A percentile compares a stretch with the other conserved stretches of the same genome.
phyloP scores from a whole-genome alignment of 2,797 vertebrate genomes.

The Cryptoprocta ferox region DNA sequence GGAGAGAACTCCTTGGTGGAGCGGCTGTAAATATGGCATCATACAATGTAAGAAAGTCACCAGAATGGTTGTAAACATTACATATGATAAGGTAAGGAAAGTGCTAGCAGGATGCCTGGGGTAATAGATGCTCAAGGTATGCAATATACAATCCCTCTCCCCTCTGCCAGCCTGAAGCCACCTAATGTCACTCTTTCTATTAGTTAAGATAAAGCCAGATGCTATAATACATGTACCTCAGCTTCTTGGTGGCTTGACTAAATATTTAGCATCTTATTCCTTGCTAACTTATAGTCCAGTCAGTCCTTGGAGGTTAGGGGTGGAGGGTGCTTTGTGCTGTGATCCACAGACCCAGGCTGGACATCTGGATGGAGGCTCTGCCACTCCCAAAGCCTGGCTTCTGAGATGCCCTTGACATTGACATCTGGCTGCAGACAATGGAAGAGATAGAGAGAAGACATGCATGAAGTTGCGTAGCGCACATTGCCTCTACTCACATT shows the following conservation, averaged over 20 bases:
- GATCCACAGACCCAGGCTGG: neutral
- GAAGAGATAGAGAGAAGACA: neutral
- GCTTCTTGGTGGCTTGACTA: neutral
- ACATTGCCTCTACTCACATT: neutral
- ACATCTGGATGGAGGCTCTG: no score
- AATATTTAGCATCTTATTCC: neutral
- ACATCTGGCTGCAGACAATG: neutral
- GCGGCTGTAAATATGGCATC: neutral
- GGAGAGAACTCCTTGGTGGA: no score
- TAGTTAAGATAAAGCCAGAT: neutral
- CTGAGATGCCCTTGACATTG: neutral
- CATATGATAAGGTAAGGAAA: neutral
- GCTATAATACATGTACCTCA: neutral
- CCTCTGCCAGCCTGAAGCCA: no score
- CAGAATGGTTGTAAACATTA: neutral
- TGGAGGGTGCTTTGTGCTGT: neutral
- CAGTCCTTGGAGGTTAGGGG: accelerated
- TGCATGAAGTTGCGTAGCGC: neutral
- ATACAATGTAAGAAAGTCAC: neutral
- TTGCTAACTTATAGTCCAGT: neutral
- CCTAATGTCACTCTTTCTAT: neutral
- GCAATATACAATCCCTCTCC: accelerated
- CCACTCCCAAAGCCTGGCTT: neutral
- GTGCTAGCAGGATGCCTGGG: neutral
- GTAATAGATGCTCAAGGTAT: neutral